A percentile compares a stretch with the other conserved stretches of the same genome.
phyloP scores from a whole-genome alignment of 2,797 vertebrate genomes.

The Chelonia mydas region DNA sequence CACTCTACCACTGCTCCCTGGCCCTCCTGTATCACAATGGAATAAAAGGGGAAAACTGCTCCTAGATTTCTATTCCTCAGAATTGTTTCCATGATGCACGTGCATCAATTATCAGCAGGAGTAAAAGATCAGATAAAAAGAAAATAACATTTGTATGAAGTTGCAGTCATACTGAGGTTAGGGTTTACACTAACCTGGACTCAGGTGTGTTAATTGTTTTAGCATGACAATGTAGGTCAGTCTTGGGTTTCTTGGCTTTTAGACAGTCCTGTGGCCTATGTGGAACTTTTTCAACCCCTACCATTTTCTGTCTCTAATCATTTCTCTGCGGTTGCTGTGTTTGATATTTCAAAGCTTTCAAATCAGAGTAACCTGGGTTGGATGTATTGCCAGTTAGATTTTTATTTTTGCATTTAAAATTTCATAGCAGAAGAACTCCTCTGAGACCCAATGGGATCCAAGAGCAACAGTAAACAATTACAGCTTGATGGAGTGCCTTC shows the following conservation, averaged over 20 bases:
- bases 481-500: not conserved
- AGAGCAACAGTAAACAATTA: conserved; percentile 24
- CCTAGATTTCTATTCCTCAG: not conserved
- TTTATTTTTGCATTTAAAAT: not conserved
- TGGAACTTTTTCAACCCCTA: conserved; percentile 1
- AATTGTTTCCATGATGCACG: not conserved
- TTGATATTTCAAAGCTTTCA: conserved; percentile 15
- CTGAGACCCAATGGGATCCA: conserved; percentile 27
- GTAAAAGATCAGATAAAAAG: conserved; percentile 42
- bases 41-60: not conserved
- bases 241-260: not conserved
- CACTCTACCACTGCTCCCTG: no score
- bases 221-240: conserved; percentile 16
- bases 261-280: conserved; percentile 31
- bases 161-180: conserved; percentile 70
- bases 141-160: conserved; percentile 61
- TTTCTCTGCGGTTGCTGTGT: conserved; percentile 15
- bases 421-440: conserved; percentile 27
- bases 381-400: conserved; percentile 12
- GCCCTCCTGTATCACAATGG: not conserved
- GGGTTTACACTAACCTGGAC: conserved; percentile 56
- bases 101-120: not conserved
- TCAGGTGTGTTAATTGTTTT: conserved; percentile 56
- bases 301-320: conserved; percentile 1
- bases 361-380: conserved; percentile 14